Base-by-base conservation (phyloP, 2,113 vertebrate genomes). In the Artemisiospiza belli region DNA sequence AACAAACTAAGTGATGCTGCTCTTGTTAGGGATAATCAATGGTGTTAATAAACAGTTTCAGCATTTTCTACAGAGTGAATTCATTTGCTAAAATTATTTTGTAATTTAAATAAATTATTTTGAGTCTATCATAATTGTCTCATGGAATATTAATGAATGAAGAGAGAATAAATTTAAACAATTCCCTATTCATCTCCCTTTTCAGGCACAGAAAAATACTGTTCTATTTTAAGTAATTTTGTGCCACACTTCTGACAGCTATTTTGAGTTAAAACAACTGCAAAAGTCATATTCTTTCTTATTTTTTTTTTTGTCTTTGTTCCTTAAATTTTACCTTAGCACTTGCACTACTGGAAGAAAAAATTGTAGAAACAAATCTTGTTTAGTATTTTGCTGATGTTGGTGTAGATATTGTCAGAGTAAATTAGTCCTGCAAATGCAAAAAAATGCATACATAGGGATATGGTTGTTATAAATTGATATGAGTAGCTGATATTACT, bases 71-170 rank as follows among this genome's bases (percentile, higher is more conserved):
- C 44, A 58, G 35, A 68, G 30, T 4, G 85, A 75, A 84, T 55
- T 57, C 72, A 87, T 87, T 91, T 95, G 20, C 74, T 82, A 68
- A 84, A 74, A 79, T 80, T 91, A 76, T 95, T 83, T 83, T 61
- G 46, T 84, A 91, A 70, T 84, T 87, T 78, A 70, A 83, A 83
- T 49, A 86, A 66, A 67, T 92, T 85, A 84, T 90, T 74, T 77
- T 89, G 46, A 63, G 28, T 54, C 28, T 81, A 49, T 83, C 5
- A 24, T 74, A 83, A 47, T 62, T 51, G 5, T 66, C 30, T 89
- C 21, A 51, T 94, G 12, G 51, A 84, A 70, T 92, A 91, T 84
- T 92, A 92, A 92, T 78, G 59, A 83, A 77, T 46, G 55, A 28
- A 81, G 66, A 87, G 52, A 57, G 41, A 73, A 39, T 89, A 87